Conservation (phyloP, 2,797 vertebrate genomes). For the Onychomys arenicola region DNA sequence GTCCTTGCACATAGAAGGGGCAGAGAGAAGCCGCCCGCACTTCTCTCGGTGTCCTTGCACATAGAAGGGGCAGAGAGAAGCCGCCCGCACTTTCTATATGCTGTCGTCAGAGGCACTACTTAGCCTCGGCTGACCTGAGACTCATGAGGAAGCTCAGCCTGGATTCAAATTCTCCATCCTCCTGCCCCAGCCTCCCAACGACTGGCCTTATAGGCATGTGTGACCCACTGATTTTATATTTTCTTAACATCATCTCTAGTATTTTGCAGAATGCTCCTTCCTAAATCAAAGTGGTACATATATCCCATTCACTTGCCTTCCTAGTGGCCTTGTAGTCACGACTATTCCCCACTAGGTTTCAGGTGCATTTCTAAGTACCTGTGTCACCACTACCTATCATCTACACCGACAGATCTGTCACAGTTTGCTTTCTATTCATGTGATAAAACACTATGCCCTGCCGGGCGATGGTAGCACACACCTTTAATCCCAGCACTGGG, state of each 20-base stretch:
- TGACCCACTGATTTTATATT: not conserved
- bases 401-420: not conserved
- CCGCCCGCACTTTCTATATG: not conserved
- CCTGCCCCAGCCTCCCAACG: not conserved
- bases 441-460: not conserved
- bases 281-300: not conserved
- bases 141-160: not conserved
- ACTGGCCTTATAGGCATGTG: not conserved
- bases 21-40: not conserved
- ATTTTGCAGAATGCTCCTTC: not conserved
- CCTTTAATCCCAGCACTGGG: too few relatives aligned
- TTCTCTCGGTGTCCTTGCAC: slow-evolving; percentile 14
- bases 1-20: not conserved
- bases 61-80: too few relatives aligned
- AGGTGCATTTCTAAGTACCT: not conserved
- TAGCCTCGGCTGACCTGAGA: not conserved
- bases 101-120: not conserved
- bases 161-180: not conserved
- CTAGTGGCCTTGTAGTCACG: slow-evolving; percentile 6
- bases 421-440: not conserved
- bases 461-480: too few relatives aligned
- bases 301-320: not conserved
- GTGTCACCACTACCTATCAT: not conserved
- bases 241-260: slow-evolving; percentile 34
- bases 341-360: slow-evolving; percentile 9